These are phyloP conservation scores for Stictonetta naevosa DNA, from an alignment of 2,113 vertebrate species.

Conservation along the genomic window DNA sequence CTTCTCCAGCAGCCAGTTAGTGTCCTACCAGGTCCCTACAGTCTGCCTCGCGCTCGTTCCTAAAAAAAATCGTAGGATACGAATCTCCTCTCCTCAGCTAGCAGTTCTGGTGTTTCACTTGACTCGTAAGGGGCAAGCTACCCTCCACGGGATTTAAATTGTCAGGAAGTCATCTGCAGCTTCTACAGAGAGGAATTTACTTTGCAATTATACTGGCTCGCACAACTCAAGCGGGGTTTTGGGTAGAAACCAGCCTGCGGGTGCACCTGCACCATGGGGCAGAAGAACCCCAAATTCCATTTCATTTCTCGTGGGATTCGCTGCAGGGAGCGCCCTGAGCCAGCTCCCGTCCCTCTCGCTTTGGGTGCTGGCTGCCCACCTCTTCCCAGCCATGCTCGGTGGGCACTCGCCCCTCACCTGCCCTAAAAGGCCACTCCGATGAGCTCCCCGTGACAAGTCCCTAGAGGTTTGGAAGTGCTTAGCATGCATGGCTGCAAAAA, in stretches of 20 bases:
- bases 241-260: not conserved
- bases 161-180: not conserved
- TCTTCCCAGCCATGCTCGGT: not conserved
- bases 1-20: not conserved
- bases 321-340: not conserved
- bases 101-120: not conserved
- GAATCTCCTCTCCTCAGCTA: not conserved
- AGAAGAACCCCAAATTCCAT: not conserved
- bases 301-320: not conserved
- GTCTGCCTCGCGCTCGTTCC: not conserved
- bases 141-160: not conserved
- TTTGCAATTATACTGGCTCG: not conserved
- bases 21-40: not conserved
- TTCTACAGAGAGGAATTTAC: not conserved
- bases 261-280: not conserved
- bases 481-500: not conserved
- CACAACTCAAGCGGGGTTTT: not conserved
- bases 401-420: fast-evolving
- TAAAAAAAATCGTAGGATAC: not conserved
- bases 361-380: not conserved
- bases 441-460: not conserved
- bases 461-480: not conserved
- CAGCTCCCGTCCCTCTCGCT: not conserved
- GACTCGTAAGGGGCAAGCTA: not conserved
- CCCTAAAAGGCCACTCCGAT: not conserved